Conservation (phyloP, 2,797 vertebrate genomes). For the Setipinna tenuifilis region DNA sequence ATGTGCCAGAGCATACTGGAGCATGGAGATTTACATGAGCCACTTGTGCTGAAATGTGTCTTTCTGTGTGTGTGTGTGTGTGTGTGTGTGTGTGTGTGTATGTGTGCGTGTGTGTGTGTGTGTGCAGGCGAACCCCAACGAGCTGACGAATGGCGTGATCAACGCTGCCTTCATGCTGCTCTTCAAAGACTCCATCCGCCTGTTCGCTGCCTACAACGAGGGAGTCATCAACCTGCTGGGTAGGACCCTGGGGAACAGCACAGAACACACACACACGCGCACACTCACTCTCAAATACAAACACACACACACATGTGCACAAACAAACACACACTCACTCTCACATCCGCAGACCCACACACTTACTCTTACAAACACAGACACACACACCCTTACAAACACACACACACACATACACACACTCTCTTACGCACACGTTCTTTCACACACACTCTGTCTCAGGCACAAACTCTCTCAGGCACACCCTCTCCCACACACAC, state of each 20-base stretch:
- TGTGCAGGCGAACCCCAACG: constrained; percentile 88
- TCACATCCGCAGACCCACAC: too few relatives aligned
- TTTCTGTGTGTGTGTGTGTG: constrained; percentile 32
- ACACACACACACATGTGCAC: too few relatives aligned
- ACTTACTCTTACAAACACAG: too few relatives aligned
- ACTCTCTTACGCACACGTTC: too few relatives aligned
- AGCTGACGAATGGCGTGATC: constrained; percentile 93
- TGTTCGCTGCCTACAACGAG: constrained; percentile 96
- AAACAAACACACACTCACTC: too few relatives aligned
- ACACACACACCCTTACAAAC: too few relatives aligned
- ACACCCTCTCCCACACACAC: too few relatives aligned
- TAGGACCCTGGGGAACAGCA: constrained; percentile 64
- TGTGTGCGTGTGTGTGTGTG: constrained; percentile 22
- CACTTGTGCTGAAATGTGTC: neutral
- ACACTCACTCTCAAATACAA: neutral
- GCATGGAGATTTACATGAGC: neutral
- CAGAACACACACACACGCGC: neutral
- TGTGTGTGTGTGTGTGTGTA: constrained; percentile 12
- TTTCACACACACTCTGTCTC: too few relatives aligned
- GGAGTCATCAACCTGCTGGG: constrained; percentile 95
- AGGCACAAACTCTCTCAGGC: too few relatives aligned
- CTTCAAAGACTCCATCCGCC: constrained; percentile 94
- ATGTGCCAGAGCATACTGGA: neutral
- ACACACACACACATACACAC: too few relatives aligned
- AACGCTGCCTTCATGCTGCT: constrained; percentile 95